phyloP scores from a whole-genome alignment of 2,113 vertebrate genomes.

The Junco hyemalis region DNA sequence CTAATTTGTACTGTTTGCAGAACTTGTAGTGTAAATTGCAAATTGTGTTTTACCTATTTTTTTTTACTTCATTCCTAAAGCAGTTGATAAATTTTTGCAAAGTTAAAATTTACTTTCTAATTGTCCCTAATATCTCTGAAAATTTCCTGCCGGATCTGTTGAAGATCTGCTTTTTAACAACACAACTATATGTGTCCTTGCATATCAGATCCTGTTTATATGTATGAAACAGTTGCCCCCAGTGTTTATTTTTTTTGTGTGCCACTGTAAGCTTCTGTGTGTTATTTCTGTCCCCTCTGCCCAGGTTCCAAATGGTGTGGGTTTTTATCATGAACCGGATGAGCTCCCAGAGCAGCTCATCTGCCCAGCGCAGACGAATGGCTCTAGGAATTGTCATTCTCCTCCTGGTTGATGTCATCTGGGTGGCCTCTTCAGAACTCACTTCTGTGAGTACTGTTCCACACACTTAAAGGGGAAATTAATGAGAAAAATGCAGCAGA shows the following conservation, averaged over 20 bases:
- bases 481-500: not conserved
- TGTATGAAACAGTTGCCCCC: not conserved
- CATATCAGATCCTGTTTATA: not conserved
- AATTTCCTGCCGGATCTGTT: not conserved
- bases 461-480: not conserved
- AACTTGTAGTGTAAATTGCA: not conserved
- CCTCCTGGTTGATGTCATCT: slow-evolving; percentile 93
- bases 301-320: slow-evolving; percentile 85
- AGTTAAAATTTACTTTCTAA: not conserved
- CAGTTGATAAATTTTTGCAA: not conserved
- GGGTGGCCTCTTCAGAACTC: slow-evolving; percentile 96
- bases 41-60: not conserved
- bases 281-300: not conserved
- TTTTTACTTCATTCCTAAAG: not conserved
- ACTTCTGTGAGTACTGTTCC: slow-evolving; percentile 84
- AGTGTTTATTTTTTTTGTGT: not conserved
- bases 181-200: not conserved
- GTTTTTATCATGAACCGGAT: slow-evolving; percentile 92
- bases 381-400: slow-evolving; percentile 91
- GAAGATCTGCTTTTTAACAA: not conserved
- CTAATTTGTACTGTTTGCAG: not conserved
- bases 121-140: not conserved
- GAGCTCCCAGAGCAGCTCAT: slow-evolving; percentile 84
- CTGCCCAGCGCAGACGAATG: slow-evolving; percentile 86
- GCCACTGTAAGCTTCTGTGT: not conserved